Base-by-base conservation (phyloP, 1,140 invertebrate species). In the Eupristina koningsbergeri region DNA sequence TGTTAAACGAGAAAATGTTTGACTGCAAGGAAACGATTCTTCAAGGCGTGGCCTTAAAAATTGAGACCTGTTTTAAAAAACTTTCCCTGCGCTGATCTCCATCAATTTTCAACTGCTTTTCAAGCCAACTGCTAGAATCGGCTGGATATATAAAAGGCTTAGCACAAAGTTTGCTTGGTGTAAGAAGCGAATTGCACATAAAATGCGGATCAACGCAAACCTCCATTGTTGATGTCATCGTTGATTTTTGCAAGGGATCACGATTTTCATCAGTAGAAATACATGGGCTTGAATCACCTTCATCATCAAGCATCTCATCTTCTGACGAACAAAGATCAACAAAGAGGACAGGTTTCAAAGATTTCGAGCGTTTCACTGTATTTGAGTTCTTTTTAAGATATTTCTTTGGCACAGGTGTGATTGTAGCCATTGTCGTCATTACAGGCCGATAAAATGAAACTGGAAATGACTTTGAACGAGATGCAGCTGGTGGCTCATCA, bases 271-370 rank as follows among this genome's bases (percentile, higher is more conserved):
- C 87, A 5, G 86, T 86, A 13, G 85, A 86, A 29, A 45, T 74
- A 31, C 58, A 63, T n/a, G 19, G 64, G 45, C 15, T 69, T 13
- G 80, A 39, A 69, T 84, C 74, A 36, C 78, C 50, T 73, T 73
- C 63, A 29, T 74, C 26, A 50, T 77, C 29, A 13, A 53, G 9
- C 13, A 87, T 90, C 13, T 94, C 93, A n/a, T 94, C 93, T 50
- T 93, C 93, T 0, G 93, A 94, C 17, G 93, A 93, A 83, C 93
- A 94, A 22, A 94, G 91, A 86, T 94, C 91, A 81, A 94, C 93
- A 81, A 92, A 88, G 47, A 93, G 89, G 19, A 94, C 89, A 58
- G 91, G 83, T 26, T 86, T 77, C 15, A 61, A 36, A 3, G 67
- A 50, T 39, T 41, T 84, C 0, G 80, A 80, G 36, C 34, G 78